phyloP scores from a whole-genome alignment of 2,888 invertebrate genomes.

The Slavum lentiscoides region DNA sequence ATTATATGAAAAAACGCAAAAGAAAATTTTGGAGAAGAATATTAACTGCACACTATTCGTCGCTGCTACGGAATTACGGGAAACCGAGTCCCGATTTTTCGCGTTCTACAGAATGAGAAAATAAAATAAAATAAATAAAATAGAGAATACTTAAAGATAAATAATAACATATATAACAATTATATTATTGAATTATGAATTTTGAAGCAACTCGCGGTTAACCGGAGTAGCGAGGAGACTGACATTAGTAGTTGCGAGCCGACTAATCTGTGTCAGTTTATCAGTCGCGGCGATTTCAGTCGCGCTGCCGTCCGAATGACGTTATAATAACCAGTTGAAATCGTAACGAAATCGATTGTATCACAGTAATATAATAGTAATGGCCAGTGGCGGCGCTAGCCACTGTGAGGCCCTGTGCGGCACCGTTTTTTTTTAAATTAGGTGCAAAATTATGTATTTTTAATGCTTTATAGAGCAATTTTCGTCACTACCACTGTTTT shows the following conservation, averaged over 20 bases:
- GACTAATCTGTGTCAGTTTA: slow-evolving; percentile 13
- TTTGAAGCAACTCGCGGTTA: no score
- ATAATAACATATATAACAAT: background rate
- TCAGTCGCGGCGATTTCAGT: slow-evolving; percentile 16
- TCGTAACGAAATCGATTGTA: no score
- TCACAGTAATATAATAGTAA: no score
- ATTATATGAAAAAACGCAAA: slow-evolving; percentile 1
- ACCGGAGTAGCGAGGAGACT: background rate
- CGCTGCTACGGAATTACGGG: slow-evolving; percentile 35
- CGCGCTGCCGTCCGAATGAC: no score
- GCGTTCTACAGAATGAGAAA: slow-evolving; percentile 47
- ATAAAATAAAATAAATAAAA: background rate
- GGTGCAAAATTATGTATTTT: no score
- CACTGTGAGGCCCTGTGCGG: no score
- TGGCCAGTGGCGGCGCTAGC: no score
- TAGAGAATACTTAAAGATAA: no score
- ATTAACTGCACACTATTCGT: slow-evolving; percentile 40
- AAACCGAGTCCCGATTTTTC: slow-evolving; percentile 38
- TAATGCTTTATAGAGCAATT: no score
- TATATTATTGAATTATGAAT: background rate
- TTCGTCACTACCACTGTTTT: no score
- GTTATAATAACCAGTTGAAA: no score
- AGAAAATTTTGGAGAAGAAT: background rate
- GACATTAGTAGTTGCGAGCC: background rate
- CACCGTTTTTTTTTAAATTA: no score